These are phyloP conservation scores for Cataglyphis cursor DNA, from an alignment of 2,888 invertebrate genomes.

Conservation along the genomic window DNA sequence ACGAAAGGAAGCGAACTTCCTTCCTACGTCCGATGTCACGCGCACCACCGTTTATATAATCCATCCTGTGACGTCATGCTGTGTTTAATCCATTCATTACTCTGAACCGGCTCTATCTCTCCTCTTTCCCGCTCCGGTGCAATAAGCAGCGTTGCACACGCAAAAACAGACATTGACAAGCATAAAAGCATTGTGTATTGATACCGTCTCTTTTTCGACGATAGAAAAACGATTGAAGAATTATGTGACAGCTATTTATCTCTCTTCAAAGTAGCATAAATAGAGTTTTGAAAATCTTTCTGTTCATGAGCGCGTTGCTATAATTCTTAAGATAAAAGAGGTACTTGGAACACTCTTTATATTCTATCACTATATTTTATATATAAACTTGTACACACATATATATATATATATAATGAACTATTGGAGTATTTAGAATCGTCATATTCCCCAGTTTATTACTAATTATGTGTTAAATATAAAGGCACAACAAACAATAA, in stretches of 20 bases:
- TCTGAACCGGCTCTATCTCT: constrained; percentile 55
- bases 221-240: not conserved
- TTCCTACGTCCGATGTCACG: constrained; percentile 85
- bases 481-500: constrained; percentile 84
- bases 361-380: not conserved
- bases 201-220: not conserved
- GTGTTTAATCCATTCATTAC: constrained; percentile 86
- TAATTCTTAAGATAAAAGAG: not conserved
- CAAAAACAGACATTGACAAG: constrained; percentile 7
- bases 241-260: not conserved
- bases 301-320: not conserved
- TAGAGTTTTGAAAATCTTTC: not conserved
- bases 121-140: constrained; percentile 38
- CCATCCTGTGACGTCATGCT: constrained; percentile 86
- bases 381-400: not conserved
- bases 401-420: no score
- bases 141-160: constrained; percentile 44
- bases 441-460: constrained; percentile 62
- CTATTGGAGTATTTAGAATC: constrained; percentile 1
- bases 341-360: not conserved
- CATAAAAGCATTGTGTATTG: not conserved
- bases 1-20: constrained; percentile 86
- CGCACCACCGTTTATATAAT: constrained; percentile 85
- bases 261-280: not conserved
- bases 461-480: constrained; percentile 79